Conservation (phyloP, 2,797 vertebrate species). For the Artibeus jamaicensis region DNA sequence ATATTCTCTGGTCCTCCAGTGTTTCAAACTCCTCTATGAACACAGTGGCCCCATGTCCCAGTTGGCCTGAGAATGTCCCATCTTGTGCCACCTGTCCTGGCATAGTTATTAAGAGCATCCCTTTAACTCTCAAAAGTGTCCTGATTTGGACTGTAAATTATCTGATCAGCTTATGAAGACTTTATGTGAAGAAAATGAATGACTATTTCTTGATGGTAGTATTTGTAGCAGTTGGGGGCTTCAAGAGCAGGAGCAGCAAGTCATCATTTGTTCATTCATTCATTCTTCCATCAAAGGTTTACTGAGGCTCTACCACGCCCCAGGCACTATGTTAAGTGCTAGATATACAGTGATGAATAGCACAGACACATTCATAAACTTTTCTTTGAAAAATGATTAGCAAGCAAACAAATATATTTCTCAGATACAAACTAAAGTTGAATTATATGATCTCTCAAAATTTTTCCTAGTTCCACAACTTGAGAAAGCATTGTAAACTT, state of each 20-base stretch:
- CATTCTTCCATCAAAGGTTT: not conserved
- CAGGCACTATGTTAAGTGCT: not conserved
- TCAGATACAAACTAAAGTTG: not conserved
- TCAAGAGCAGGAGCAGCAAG: not conserved
- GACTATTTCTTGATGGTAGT: not conserved
- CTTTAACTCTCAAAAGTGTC: not conserved
- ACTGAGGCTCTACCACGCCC: not conserved
- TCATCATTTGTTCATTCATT: not conserved
- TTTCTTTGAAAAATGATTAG: not conserved
- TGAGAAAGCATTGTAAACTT: not conserved
- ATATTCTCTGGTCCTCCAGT: not conserved
- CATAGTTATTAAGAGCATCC: not conserved
- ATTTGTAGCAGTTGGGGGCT: not conserved
- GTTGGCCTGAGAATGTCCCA: not conserved
- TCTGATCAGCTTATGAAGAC: not conserved
- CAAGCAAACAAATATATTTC: not conserved
- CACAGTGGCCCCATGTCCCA: not conserved
- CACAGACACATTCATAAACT: not conserved
- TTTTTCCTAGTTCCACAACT: constrained; percentile 10
- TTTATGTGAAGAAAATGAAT: not conserved
- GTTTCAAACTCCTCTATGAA: not conserved
- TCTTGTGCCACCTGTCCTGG: not conserved
- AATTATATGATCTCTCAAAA: not conserved
- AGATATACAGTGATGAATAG: not conserved
- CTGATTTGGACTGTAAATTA: not conserved